These are phyloP conservation scores for Amphipoea lucens DNA, from an alignment of 2,888 invertebrate species.

Conservation along the genomic window DNA sequence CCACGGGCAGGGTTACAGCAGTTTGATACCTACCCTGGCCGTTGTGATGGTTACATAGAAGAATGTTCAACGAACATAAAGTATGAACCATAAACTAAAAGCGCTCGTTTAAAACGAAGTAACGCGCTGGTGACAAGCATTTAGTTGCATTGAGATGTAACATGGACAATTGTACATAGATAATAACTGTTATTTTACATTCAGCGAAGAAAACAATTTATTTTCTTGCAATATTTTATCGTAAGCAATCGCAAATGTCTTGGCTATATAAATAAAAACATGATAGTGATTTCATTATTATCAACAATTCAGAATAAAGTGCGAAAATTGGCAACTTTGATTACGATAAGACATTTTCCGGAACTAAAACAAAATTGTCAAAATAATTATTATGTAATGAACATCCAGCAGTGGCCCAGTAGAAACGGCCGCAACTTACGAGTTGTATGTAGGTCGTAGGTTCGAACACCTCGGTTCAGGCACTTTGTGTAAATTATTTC, in stretches of 20 bases:
- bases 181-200: background rate
- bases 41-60: background rate
- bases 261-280: conserved; percentile 35
- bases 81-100: background rate
- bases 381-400: background rate
- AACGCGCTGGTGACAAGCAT: background rate
- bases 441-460: too few relatives aligned
- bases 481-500: too few relatives aligned
- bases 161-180: background rate
- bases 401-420: too few relatives aligned
- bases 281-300: background rate
- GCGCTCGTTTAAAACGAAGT: background rate
- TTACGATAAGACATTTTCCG: conserved; percentile 23
- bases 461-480: too few relatives aligned
- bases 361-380: conserved; percentile 11
- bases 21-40: background rate
- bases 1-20: background rate
- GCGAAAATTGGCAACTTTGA: conserved; percentile 6
- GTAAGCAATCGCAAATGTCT: conserved; percentile 7
- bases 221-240: background rate
- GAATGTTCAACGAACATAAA: background rate
- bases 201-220: background rate
- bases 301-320: conserved; percentile 19
- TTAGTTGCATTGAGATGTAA: conserved; percentile 4
- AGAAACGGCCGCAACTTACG: too few relatives aligned